Conservation (phyloP, 2,113 vertebrate species). For the Channa argus region DNA sequence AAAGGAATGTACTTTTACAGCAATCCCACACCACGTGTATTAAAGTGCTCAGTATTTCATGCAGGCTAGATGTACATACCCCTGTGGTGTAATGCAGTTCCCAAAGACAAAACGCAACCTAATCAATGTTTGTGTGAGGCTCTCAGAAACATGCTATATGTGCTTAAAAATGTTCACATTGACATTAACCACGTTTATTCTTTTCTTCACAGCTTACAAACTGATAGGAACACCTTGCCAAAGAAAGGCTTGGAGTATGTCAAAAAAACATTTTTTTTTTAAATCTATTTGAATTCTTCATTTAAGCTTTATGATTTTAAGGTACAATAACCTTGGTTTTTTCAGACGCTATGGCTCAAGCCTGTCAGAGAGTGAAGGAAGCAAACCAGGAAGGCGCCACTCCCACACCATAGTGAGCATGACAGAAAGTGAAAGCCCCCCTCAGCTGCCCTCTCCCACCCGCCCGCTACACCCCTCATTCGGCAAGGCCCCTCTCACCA, state of each 20-base stretch:
- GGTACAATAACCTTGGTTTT: conserved; percentile 6
- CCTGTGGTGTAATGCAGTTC: neutral
- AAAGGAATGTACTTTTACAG: conserved; percentile 13
- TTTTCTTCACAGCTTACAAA: conserved; percentile 83
- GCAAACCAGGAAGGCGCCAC: conserved; percentile 82
- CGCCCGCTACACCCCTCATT: conserved; percentile 83
- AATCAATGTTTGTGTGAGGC: no score
- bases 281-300: no score
- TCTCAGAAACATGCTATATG: neutral
- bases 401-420: conserved; percentile 88
- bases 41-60: conserved; percentile 4
- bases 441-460: conserved; percentile 90
- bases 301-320: neutral
- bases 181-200: conserved; percentile 49
- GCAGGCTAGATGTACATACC: neutral
- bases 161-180: neutral
- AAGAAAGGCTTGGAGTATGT: conserved; percentile 96
- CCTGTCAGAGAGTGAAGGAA: conserved; percentile 89
- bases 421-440: conserved; percentile 87
- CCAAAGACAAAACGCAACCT: neutral
- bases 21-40: conserved; percentile 12
- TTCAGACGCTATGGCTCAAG: conserved; percentile 86
- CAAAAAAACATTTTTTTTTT: neutral
- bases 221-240: conserved; percentile 93
- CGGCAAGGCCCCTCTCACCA: conserved; percentile 88